These are phyloP conservation scores for Myrmecobius fasciatus DNA, from an alignment of 2,113 vertebrate genomes.

Conservation along the genomic window DNA sequence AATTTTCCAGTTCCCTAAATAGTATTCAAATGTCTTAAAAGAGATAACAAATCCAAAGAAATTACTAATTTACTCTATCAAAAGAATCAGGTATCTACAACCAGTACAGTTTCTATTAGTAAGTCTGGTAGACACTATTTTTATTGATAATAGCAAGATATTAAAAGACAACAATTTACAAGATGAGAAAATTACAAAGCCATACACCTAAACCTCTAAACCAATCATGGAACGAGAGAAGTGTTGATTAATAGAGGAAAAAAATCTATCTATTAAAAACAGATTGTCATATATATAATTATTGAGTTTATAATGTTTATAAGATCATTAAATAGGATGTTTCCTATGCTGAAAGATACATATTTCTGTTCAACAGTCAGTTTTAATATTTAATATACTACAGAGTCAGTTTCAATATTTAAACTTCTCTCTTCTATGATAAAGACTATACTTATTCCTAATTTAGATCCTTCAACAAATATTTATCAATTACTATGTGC, in stretches of 20 bases:
- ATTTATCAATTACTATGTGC: neutral
- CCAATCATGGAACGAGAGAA: constrained; percentile 32
- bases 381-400: neutral
- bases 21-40: neutral
- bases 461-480: neutral
- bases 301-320: neutral
- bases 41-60: neutral
- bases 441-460: neutral
- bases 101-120: constrained; percentile 26
- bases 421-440: neutral
- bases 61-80: constrained; percentile 50
- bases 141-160: constrained; percentile 56
- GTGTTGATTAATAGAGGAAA: constrained; percentile 15
- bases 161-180: constrained; percentile 57
- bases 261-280: neutral
- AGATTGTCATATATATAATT: constrained; percentile 11
- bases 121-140: constrained; percentile 22
- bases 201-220: neutral
- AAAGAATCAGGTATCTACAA: constrained; percentile 26
- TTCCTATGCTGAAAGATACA: neutral
- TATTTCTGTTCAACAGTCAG: neutral
- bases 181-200: constrained; percentile 60
- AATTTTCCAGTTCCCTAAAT: neutral
- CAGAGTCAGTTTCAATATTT: neutral
- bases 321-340: neutral